Conservation (phyloP, 53 echinoderm and acorn worm species). For the Pentamera pediparva region DNA sequence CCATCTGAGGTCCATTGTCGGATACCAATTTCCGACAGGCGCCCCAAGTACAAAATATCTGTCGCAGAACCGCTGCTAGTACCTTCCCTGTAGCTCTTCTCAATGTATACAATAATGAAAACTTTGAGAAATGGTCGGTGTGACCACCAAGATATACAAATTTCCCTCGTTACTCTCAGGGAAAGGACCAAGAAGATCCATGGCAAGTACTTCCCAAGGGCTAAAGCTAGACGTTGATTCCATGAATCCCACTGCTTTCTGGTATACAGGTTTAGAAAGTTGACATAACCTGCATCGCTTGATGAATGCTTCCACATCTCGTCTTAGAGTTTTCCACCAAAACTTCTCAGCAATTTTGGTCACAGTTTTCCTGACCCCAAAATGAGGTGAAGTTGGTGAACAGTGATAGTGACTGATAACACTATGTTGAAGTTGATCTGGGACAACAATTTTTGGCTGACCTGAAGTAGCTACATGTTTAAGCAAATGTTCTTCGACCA, state of each 20-base stretch:
- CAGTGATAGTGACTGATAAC: slow-evolving; percentile 20
- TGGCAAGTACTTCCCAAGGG: slow-evolving; percentile 46
- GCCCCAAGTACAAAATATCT: slow-evolving; percentile 44
- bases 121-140: slow-evolving; percentile 34
- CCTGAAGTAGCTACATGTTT: not conserved
- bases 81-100: slow-evolving; percentile 37
- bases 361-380: slow-evolving; percentile 16
- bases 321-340: slow-evolving; percentile 4
- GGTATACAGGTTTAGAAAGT: too few species aligned
- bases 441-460: slow-evolving; percentile 10
- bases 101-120: slow-evolving; percentile 25
- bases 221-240: not conserved
- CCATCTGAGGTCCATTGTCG: slow-evolving; percentile 60
- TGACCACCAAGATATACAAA: slow-evolving; percentile 29
- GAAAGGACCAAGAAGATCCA: slow-evolving; percentile 35
- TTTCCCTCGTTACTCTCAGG: slow-evolving; percentile 24
- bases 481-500: too few species aligned
- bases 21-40: slow-evolving; percentile 31
- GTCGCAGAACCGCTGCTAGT: slow-evolving; percentile 23
- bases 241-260: slow-evolving; percentile 23
- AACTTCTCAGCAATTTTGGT: not conserved
- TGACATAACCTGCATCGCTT: too few species aligned
- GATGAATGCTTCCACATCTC: slow-evolving; percentile 5
- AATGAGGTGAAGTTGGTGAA: slow-evolving; percentile 7
- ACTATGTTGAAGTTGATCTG: not conserved